Percentiles rank a stretch among this genome's conserved stretches.
Conservation (phyloP, 2,888 invertebrate species). For the Fragum sueziense region DNA sequence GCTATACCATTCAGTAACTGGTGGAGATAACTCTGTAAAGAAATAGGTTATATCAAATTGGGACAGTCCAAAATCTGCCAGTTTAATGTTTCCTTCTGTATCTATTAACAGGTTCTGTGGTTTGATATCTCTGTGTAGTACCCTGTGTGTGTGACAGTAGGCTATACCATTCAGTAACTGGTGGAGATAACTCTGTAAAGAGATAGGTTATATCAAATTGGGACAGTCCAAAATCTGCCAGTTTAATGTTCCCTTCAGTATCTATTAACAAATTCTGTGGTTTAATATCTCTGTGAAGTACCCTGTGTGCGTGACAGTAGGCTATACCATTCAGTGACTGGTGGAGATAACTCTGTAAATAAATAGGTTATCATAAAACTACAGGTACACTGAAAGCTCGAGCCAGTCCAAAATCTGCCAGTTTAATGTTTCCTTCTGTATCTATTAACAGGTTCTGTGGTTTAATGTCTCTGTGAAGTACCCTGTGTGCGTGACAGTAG, state of each 20-base stretch:
- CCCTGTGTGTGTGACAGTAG: constrained; percentile 95
- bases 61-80: constrained; percentile 99
- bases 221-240: constrained; percentile 99
- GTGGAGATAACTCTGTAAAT: constrained; percentile 87
- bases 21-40: too few species aligned
- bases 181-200: constrained; percentile 87
- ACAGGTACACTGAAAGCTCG: constrained; percentile 98
- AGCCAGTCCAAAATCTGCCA: constrained; percentile 99
- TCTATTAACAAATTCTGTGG: constrained; percentile 98
- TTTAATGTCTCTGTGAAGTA: constrained; percentile 96
- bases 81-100: constrained; percentile 94
- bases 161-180: constrained; percentile 94
- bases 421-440: constrained; percentile 94
- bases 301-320: constrained; percentile 95
- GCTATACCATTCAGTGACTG: constrained; percentile 94
- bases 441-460: constrained; percentile 98
- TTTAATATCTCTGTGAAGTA: constrained; percentile 96
- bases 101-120: constrained; percentile 98
- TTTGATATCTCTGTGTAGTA: constrained; percentile 96
- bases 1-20: too few species aligned
- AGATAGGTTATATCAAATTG: too few species aligned
- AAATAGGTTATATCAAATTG: too few species aligned
- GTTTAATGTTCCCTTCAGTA: constrained; percentile 95
- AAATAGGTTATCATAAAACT: too few species aligned
- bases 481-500: constrained; percentile 95